Evolutionary conservation across 2,888 invertebrate genomes (phyloP), one percentile per base, ranked within the genome.

Genomic region (Orthonevra nobilis): DNA sequence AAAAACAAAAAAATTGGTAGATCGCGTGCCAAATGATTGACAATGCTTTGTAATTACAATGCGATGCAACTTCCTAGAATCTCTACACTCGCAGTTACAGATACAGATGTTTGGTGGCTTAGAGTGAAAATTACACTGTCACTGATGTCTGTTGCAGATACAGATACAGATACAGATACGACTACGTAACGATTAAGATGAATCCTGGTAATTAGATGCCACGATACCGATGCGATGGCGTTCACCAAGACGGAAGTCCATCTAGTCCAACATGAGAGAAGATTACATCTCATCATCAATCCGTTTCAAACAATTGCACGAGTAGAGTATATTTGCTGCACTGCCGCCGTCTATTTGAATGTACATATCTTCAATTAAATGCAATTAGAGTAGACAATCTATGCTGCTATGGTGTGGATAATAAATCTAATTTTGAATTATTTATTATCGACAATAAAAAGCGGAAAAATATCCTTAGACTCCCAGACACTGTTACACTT

Each of bases 321-420:
- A 20, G 26, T 19, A n/a, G 40, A 50, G 15, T 36, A 28, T 17
- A 1, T 12, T 9, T 10, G 10, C 1, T 32, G 36, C n/a, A n/a
- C n/a, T 44, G 52, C 32, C 6, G 54, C 28, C 61, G 61, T 56
- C 48, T 48, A 56, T 73, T n/a, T n/a, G n/a, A n/a, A n/a, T n/a
- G n/a, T n/a, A n/a, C n/a, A n/a, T n/a, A n/a, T n/a, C n/a, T n/a
- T 79, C 79, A 79, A 79, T 79, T 79, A 79, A 79, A 73, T 79
- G 34, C 66, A 79, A 79, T 79, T 79, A 79, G 79, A 68, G 73
- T 61, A 60, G 73, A 73, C 66, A 79, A 72, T 77, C 72, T 58
- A 40, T 30, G 54, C 56, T 68, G 54, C 32, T 73, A 66, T 28
- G 19, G 40, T 61, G 30, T 68, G 68, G 48, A 66, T 79, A 68